A percentile compares a stretch with the other conserved stretches of the same genome.
phyloP scores from a whole-genome alignment of 1,140 invertebrate genomes.

The Drosophila nikananu region DNA sequence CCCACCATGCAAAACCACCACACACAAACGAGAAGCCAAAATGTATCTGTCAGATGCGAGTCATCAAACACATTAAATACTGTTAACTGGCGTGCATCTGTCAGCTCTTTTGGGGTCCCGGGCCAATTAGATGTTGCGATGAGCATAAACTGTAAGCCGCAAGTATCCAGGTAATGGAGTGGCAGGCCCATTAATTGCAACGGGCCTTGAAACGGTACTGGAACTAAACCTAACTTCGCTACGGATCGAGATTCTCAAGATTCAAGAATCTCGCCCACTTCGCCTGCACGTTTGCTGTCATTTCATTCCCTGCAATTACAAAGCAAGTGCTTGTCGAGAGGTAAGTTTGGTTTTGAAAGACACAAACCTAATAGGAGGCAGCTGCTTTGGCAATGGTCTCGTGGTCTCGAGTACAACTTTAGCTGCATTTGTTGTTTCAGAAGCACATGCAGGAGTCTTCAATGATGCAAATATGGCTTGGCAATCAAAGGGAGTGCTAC shows the following conservation, averaged over 20 bases:
- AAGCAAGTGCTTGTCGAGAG: constrained; percentile 23
- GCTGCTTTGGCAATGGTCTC: background rate
- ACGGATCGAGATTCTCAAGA: background rate
- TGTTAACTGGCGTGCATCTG: constrained; percentile 51
- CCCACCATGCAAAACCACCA: constrained; percentile 68
- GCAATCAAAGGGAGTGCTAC: background rate
- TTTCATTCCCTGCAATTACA: constrained; percentile 33
- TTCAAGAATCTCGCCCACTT: constrained; percentile 19
- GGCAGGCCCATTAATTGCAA: constrained; percentile 71
- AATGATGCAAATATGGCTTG: background rate
- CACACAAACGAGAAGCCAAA: constrained; percentile 43
- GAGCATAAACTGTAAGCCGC: constrained; percentile 33
- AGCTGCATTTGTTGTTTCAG: constrained; percentile 11
- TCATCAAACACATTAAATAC: constrained; percentile 54
- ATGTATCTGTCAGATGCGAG: constrained; percentile 63
- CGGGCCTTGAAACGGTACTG: constrained; percentile 68
- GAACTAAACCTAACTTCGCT: constrained; percentile 23
- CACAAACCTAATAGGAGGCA: background rate
- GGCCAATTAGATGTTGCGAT: constrained; percentile 46
- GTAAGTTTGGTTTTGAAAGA: constrained; percentile 18
- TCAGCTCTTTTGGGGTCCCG: constrained; percentile 3
- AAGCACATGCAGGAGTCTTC: background rate
- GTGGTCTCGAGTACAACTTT: constrained; percentile 1
- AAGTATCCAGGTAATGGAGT: constrained; percentile 22
- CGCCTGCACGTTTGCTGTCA: constrained; percentile 14